A percentile compares a stretch with the other conserved stretches of the same genome.
Evolutionary conservation across 2,113 vertebrate species (phyloP).

Genomic region (Pomatorhinus ruficollis): DNA sequence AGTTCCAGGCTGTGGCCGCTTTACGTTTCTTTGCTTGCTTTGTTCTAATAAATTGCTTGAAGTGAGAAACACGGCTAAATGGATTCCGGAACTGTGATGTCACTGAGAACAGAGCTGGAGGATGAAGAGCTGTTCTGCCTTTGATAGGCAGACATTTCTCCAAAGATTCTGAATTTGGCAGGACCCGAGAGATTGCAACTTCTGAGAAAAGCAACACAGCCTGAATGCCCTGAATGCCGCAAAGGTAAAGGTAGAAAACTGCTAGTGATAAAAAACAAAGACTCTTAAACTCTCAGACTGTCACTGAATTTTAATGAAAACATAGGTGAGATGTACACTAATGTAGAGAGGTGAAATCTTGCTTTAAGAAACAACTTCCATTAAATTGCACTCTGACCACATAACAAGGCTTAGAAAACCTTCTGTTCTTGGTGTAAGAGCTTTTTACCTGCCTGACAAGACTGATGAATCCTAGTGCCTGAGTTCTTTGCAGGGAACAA

Average conservation of each 20-base stretch:
- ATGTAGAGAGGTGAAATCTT: background rate
- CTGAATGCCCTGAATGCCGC: background rate
- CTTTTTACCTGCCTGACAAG: background rate
- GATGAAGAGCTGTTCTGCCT: background rate
- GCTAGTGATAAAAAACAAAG: background rate
- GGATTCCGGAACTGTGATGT: background rate
- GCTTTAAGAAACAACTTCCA: background rate
- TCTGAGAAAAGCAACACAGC: background rate
- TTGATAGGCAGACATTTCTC: background rate
- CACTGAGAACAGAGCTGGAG: background rate
- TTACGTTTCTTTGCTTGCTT: fast-evolving
- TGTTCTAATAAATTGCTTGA: background rate
- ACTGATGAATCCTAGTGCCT: background rate
- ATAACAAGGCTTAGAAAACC: background rate
- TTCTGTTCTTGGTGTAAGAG: background rate
- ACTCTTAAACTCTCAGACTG: background rate
- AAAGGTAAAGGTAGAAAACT: background rate
- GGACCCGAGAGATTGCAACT: background rate
- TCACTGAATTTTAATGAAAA: background rate
- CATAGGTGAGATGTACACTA: background rate
- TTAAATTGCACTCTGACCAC: background rate
- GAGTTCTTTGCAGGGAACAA: background rate
- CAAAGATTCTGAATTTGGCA: background rate
- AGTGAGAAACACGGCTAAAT: background rate
- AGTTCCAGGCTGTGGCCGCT: background rate